Base-by-base conservation (phyloP, 2,888 invertebrate genomes). In the Euplagia quadripunctaria region DNA sequence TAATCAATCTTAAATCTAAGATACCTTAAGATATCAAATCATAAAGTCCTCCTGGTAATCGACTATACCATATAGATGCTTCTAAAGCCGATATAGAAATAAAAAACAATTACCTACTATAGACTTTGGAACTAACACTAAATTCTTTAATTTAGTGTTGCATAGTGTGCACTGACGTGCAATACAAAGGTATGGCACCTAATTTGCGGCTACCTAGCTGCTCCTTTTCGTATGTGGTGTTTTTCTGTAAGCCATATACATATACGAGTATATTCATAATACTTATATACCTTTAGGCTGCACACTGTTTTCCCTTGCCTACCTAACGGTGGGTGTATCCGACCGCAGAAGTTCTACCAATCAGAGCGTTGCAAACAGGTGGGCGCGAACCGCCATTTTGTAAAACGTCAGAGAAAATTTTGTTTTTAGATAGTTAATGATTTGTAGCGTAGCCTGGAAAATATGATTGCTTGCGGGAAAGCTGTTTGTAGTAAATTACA, bases 301-400 rank as follows among this genome's bases (percentile, higher is more conserved):
- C 80, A 86, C 81, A 78, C 67, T 72, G 43, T 42, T 61, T 84
- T 87, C 75, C 68, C 16, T 70, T 84, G 78, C 67, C 55, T 51
- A 70, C 75, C 73, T 77, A 64, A 74, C 64, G 79, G 77, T 86
- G 84, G 86, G 86, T 88, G 88, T 92, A 90, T 91, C 89, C 83
- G 61, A 80, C 20, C 70, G 70, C 69, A 41, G 64, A 20, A 64
- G n/a, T 41, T 16, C 68, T n/a, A 78, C 83, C 83, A 83, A 83
- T 83, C 74, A 64, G 69, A 71, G 74, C 61, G 73, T 73, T 73
- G 58, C 52, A 78, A 83, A 84, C 83, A 83, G 83, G 84, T 83
- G 83, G 84, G 84, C 82, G 83, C 80, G 64, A 77, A 72, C 63
- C 79, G 81, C 83, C 83, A 83, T 83, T 74, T 83, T 83, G 82